These are phyloP conservation scores for Muscidifurax raptorellus DNA, from an alignment of 1,140 invertebrate species.

Conservation along the genomic window DNA sequence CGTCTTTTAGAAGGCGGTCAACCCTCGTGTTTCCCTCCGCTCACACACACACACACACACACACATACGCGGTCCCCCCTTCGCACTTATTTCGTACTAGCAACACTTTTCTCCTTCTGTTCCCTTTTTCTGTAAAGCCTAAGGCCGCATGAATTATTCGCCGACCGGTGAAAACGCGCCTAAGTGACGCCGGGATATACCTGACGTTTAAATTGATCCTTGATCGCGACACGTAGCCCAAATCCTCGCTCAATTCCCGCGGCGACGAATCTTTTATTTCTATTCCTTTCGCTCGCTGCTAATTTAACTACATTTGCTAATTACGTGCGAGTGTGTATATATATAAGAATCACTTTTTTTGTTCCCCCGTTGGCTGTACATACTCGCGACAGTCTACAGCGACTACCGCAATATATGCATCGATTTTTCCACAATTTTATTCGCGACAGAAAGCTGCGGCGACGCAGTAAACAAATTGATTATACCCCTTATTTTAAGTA, in stretches of 20 bases:
- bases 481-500: neutral
- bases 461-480: neutral
- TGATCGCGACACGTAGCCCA: conserved; percentile 61
- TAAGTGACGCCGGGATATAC: conserved; percentile 71
- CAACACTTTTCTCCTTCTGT: conserved; percentile 27
- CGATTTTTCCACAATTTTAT: neutral
- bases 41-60: conserved; percentile 36
- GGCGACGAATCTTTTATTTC: neutral
- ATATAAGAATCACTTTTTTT: neutral
- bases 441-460: no score
- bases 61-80: conserved; percentile 38
- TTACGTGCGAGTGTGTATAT: neutral
- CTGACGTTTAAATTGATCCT: conserved; percentile 73
- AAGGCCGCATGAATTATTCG: conserved; percentile 68
- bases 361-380: neutral
- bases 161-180: conserved; percentile 68
- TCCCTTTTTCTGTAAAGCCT: conserved; percentile 62
- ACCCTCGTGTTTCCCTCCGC: conserved; percentile 49
- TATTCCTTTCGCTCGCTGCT: neutral
- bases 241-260: neutral
- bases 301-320: conserved; percentile 20
- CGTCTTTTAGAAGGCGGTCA: conserved; percentile 64
- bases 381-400: neutral
- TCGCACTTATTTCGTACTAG: neutral
- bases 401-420: neutral